Percentiles rank a stretch among this genome's conserved stretches.
Conservation (phyloP, 2,888 invertebrate genomes). For the Vanessa cardui region DNA sequence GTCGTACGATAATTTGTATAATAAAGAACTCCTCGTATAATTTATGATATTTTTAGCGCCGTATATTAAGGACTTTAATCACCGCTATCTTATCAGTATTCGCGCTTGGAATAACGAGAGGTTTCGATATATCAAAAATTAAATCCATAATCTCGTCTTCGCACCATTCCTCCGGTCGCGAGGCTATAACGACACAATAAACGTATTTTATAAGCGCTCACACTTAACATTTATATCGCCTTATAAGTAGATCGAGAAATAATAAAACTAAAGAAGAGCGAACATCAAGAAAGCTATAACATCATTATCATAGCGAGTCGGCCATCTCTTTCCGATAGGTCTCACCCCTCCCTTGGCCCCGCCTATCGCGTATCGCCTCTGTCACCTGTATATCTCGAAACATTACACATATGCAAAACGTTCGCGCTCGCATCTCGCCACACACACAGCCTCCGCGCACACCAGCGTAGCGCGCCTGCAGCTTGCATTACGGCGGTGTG, state of each 20-base stretch:
- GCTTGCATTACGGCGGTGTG: slow-evolving; percentile 39
- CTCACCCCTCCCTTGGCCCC: slow-evolving; percentile 76
- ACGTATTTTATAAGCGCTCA: slow-evolving; percentile 79
- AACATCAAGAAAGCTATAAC: slow-evolving; percentile 83
- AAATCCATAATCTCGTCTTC: slow-evolving; percentile 76
- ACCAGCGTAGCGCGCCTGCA: slow-evolving; percentile 42
- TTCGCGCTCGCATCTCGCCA: slow-evolving; percentile 71
- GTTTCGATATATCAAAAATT: slow-evolving; percentile 62
- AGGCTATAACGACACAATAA: slow-evolving; percentile 76
- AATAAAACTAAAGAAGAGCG: slow-evolving; percentile 80
- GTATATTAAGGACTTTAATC: slow-evolving; percentile 52
- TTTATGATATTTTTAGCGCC: slow-evolving; percentile 28
- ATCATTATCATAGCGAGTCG: slow-evolving; percentile 82
- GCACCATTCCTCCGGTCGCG: slow-evolving; percentile 68
- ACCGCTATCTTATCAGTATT: slow-evolving; percentile 64
- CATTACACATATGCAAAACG: slow-evolving; percentile 83
- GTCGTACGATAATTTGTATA: too few relatives aligned
- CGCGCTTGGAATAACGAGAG: slow-evolving; percentile 53
- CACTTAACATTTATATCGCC: slow-evolving; percentile 81
- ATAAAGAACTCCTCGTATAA: too few relatives aligned
- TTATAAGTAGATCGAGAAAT: slow-evolving; percentile 82
- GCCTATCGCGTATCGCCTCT: slow-evolving; percentile 78
- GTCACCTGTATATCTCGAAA: slow-evolving; percentile 83
- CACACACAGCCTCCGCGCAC: slow-evolving; percentile 56
- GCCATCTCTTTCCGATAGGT: slow-evolving; percentile 82